A percentile compares a stretch with the other conserved stretches of the same genome.
These are phyloP conservation scores for Falco concolor DNA, from an alignment of 2,797 vertebrate genomes.

Conservation along the genomic window DNA sequence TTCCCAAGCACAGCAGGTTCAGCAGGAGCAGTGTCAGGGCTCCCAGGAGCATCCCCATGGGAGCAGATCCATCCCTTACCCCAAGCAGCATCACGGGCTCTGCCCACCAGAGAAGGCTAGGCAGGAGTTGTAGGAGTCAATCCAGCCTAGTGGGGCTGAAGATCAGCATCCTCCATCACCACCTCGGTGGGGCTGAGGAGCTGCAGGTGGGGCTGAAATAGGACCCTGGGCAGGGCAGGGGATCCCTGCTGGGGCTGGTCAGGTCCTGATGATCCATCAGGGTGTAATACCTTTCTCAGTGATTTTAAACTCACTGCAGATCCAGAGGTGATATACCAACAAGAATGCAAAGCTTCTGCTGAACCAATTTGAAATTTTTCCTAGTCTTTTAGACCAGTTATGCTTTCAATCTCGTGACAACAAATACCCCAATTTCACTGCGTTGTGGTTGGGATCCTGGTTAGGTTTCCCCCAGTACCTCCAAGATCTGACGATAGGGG, in stretches of 20 bases:
- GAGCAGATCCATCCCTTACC: background rate
- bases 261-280: background rate
- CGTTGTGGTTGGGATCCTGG: background rate
- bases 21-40: background rate
- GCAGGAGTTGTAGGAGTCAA: background rate
- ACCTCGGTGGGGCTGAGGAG: fast-evolving
- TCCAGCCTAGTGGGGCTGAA: background rate
- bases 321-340: background rate
- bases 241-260: background rate
- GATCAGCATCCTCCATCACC: background rate
- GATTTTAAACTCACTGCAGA: background rate
- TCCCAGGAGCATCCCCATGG: background rate
- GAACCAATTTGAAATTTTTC: background rate
- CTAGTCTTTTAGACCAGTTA: background rate
- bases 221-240: background rate
- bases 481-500: background rate
- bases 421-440: background rate
- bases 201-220: background rate
- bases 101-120: background rate
- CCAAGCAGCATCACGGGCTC: background rate
- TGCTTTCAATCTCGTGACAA: background rate
- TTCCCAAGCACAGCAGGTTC: background rate
- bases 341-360: background rate
- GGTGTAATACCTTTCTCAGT: background rate
- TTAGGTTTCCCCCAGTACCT: background rate